Evolutionary conservation across 2,113 vertebrate species (phyloP).

Genomic region (Ptychochromis oligacanthus): DNA sequence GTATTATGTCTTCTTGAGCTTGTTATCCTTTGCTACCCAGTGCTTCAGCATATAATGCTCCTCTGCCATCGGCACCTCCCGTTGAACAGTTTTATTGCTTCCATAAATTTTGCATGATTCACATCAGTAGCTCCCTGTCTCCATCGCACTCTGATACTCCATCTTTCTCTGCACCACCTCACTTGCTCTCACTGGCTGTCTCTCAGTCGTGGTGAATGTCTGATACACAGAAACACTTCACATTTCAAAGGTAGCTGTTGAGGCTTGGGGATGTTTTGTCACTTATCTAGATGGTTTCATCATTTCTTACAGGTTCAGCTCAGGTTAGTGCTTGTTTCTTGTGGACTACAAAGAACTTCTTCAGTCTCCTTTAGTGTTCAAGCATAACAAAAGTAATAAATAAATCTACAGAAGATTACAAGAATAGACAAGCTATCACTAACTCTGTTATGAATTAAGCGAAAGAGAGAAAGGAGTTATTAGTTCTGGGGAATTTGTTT

Average conservation of each 20-base stretch:
- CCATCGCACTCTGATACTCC: not conserved
- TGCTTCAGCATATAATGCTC: constrained; percentile 13
- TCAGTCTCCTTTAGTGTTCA: not conserved
- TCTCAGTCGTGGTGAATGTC: not conserved
- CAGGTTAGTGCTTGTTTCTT: not conserved
- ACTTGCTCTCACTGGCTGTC: not conserved
- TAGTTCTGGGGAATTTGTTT: not conserved
- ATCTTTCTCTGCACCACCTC: constrained; percentile 4
- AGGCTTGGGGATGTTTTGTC: not conserved
- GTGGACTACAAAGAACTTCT: not conserved
- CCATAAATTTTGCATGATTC: constrained; percentile 69
- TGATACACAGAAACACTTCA: not conserved
- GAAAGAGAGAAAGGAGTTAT: not conserved
- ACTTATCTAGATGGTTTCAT: not conserved
- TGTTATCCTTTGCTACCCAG: constrained; percentile 47
- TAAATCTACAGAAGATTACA: not conserved
- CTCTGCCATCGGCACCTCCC: constrained; percentile 36
- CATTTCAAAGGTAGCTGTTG: constrained; percentile 3
- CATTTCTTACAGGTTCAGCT: not conserved
- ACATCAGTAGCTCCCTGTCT: constrained; percentile 34
- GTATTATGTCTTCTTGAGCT: constrained; percentile 29
- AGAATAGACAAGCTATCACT: not conserved
- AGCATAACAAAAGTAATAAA: not conserved
- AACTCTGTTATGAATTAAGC: not conserved
- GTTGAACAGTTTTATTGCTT: constrained; percentile 55